Evolutionary conservation across 2,888 invertebrate genomes (phyloP).

Genomic region (Agriotes lineatus): DNA sequence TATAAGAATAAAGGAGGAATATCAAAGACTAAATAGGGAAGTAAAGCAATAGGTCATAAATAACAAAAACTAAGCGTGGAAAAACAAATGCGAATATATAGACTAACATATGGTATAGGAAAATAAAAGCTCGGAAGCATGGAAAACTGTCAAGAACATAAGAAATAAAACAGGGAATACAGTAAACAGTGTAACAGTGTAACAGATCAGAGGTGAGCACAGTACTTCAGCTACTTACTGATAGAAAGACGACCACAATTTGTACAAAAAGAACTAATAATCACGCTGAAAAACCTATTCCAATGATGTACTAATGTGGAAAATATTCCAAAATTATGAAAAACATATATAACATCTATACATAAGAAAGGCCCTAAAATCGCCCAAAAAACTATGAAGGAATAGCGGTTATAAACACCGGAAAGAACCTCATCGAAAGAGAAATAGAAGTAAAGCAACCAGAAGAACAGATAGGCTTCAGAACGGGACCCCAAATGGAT

Average conservation of each 20-base stretch:
- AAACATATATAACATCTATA: neutral
- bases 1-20: neutral
- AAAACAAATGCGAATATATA: too few species aligned
- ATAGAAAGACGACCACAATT: too few species aligned
- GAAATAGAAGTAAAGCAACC: neutral
- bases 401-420: neutral
- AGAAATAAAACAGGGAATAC: neutral
- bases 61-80: neutral
- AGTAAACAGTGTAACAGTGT: neutral
- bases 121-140: neutral
- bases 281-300: neutral
- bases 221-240: neutral
- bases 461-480: neutral
- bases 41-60: neutral
- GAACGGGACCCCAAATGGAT: neutral
- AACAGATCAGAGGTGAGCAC: neutral
- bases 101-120: neutral
- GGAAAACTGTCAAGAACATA: neutral
- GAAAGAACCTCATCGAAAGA: neutral
- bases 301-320: neutral
- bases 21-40: constrained; percentile 1
- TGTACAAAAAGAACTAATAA: neutral
- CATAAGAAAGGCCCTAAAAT: neutral
- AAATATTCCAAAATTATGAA: neutral
- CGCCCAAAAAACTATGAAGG: neutral